phyloP scores from a whole-genome alignment of 1,140 invertebrate species.

The Teleogryllus occipitalis region DNA sequence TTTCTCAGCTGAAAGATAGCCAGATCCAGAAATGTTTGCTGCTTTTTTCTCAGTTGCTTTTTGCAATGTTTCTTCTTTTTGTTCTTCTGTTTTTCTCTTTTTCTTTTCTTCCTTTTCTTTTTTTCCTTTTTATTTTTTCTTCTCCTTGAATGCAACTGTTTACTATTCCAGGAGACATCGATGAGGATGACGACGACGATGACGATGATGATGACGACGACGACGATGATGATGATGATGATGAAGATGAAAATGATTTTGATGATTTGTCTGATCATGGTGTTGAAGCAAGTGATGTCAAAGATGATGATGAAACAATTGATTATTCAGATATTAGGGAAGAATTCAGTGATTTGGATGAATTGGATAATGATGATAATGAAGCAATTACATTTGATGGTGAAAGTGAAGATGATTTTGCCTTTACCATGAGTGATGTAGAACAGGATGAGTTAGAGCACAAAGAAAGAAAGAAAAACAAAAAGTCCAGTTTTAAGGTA shows the following conservation, averaged over 20 bases:
- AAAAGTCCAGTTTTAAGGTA: background rate
- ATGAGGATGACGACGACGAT: background rate
- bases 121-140: too few species aligned
- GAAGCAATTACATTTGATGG: background rate
- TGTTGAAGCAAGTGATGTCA: background rate
- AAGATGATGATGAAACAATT: background rate
- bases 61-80: too few species aligned
- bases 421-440: background rate
- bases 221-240: background rate
- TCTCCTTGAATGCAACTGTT: too few species aligned
- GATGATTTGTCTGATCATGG: background rate
- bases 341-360: background rate
- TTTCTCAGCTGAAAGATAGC: too few species aligned
- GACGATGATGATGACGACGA: background rate
- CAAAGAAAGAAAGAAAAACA: background rate
- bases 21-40: too few species aligned
- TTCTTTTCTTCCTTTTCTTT: too few species aligned
- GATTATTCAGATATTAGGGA: background rate
- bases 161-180: background rate
- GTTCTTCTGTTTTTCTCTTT: too few species aligned
- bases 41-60: too few species aligned
- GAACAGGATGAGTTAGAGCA: background rate
- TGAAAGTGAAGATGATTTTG: background rate
- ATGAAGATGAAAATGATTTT: background rate
- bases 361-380: background rate